phyloP scores from a whole-genome alignment of 1,140 invertebrate genomes.

The Calliphora vicina region DNA sequence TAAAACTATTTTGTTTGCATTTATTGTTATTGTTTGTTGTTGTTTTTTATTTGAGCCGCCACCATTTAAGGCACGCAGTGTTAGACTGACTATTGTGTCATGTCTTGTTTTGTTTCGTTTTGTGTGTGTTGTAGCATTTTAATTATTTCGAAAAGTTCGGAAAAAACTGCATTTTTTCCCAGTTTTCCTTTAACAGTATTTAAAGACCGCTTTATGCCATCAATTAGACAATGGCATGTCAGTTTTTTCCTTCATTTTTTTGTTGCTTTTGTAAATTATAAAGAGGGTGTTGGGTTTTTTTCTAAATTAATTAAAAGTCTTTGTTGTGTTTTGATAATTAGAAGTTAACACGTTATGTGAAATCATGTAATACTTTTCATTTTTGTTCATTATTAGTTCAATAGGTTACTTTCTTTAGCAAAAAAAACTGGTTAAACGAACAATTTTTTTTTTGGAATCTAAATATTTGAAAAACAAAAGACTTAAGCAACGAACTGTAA shows the following conservation, averaged over 20 bases:
- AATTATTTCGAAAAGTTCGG: background rate
- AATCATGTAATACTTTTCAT: background rate
- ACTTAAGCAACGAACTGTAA: constrained; percentile 40
- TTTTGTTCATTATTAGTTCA: background rate
- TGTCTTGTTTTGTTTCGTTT: background rate
- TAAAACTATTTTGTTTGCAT: background rate
- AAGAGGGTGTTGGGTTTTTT: background rate
- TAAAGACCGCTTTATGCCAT: background rate
- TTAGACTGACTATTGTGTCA: background rate
- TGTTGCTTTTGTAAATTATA: background rate
- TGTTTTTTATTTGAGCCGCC: background rate
- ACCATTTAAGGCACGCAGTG: background rate
- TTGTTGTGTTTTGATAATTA: background rate
- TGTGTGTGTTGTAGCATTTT: background rate
- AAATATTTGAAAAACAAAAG: constrained; percentile 36
- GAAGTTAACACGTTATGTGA: background rate
- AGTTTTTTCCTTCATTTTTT: background rate
- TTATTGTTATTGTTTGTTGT: background rate
- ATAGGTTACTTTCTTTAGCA: background rate
- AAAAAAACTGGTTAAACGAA: too few species aligned
- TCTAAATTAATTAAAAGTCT: background rate
- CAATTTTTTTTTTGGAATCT: background rate
- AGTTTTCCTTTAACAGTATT: background rate
- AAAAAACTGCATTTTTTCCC: background rate
- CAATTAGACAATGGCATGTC: background rate